Evolutionary conservation across 2,888 invertebrate species (phyloP).

Genomic region (Acleris laterana): DNA sequence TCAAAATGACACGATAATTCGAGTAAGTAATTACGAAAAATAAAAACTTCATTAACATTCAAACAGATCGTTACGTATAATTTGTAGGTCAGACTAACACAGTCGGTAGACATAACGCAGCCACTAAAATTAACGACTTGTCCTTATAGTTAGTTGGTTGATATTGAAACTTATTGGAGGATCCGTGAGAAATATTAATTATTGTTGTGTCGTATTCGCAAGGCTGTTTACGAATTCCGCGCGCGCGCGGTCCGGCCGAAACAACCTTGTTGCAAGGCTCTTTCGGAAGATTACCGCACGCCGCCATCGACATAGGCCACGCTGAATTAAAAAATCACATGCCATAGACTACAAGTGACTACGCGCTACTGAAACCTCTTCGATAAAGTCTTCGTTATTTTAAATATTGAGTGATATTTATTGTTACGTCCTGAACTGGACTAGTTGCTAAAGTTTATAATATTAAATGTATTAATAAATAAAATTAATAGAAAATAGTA

Average conservation of each 20-base stretch:
- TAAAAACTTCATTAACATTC: conserved; percentile 12
- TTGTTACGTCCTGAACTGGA: too few relatives aligned
- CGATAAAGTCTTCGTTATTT: background rate
- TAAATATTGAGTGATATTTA: too few relatives aligned
- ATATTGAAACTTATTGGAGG: conserved; percentile 32
- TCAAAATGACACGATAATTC: too few relatives aligned
- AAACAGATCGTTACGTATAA: conserved; percentile 6
- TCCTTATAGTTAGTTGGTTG: conserved; percentile 2
- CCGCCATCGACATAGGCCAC: conserved; percentile 1
- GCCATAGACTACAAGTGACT: conserved; percentile 1
- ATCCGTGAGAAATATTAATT: conserved; percentile 40
- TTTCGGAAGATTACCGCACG: conserved; percentile 54
- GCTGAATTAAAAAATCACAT: conserved; percentile 26
- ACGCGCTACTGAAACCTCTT: background rate
- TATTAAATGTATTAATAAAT: too few relatives aligned
- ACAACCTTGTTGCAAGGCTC: conserved; percentile 78
- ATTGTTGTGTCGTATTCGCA: conserved; percentile 53
- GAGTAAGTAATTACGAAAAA: conserved; percentile 3
- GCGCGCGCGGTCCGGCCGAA: conserved; percentile 60
- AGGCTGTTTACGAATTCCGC: conserved; percentile 70
- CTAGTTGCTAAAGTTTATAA: too few relatives aligned
- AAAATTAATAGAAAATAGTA: too few relatives aligned
- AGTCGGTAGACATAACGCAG: background rate
- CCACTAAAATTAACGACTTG: conserved; percentile 6
- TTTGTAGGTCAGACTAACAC: conserved; percentile 9